These are phyloP conservation scores for Polydrusus cervinus DNA, from an alignment of 2,888 invertebrate genomes.

Conservation along the genomic window DNA sequence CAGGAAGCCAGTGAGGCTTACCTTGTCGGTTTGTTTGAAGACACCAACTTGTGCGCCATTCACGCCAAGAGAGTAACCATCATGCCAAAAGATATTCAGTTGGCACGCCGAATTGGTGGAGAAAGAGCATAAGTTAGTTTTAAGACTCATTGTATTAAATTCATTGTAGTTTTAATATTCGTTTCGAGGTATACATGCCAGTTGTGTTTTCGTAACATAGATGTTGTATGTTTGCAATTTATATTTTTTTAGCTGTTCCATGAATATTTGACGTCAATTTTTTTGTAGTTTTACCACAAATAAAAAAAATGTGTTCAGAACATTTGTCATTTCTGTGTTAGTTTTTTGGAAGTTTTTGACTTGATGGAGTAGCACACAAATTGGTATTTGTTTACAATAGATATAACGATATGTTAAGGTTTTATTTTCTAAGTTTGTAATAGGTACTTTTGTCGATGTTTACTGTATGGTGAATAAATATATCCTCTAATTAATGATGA, in stretches of 20 bases:
- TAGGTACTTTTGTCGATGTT: slow-evolving; percentile 27
- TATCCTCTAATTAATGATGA: too few species aligned
- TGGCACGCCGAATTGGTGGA: slow-evolving; percentile 96
- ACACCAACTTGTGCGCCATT: slow-evolving; percentile 98
- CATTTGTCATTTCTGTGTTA: slow-evolving; percentile 3
- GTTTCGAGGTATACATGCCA: slow-evolving; percentile 42
- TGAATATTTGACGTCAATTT: slow-evolving; percentile 4
- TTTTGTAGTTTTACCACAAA: slow-evolving; percentile 21
- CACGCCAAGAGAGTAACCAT: slow-evolving; percentile 98
- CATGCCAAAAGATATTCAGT: slow-evolving; percentile 98
- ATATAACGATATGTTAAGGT: slow-evolving; percentile 7
- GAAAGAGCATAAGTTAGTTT: slow-evolving; percentile 86
- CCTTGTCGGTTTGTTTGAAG: slow-evolving; percentile 96
- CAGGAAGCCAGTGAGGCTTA: slow-evolving; percentile 94
- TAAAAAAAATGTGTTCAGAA: slow-evolving; percentile 26
- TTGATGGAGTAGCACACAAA: slow-evolving; percentile 10
- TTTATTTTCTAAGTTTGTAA: slow-evolving; percentile 4
- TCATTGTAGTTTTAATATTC: slow-evolving; percentile 37
- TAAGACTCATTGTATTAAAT: slow-evolving; percentile 37
- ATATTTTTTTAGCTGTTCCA: neutral
- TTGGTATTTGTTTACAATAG: slow-evolving; percentile 23
- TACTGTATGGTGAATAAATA: slow-evolving; percentile 15
- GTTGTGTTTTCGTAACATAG: slow-evolving; percentile 41
- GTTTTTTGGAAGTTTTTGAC: slow-evolving; percentile 1
- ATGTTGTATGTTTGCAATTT: slow-evolving; percentile 47